Evolutionary conservation across 2,888 invertebrate genomes (phyloP).

Genomic region (Tridacna crocea): DNA sequence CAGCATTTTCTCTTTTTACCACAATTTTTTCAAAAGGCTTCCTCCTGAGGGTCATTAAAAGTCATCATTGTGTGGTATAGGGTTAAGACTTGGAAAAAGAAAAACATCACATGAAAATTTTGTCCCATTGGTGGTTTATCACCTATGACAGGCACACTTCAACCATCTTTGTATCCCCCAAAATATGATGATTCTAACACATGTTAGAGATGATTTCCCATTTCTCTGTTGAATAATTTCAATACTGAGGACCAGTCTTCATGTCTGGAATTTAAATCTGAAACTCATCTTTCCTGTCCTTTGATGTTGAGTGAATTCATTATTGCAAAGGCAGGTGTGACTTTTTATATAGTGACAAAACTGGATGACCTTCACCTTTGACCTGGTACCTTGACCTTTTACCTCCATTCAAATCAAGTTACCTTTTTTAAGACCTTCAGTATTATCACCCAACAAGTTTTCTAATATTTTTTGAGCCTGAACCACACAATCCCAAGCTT

Average conservation of each 20-base stretch:
- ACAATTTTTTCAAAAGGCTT: too few relatives aligned
- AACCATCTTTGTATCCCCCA: background rate
- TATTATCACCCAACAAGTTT: too few relatives aligned
- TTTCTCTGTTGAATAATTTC: constrained; percentile 13
- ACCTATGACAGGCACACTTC: background rate
- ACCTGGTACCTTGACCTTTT: too few relatives aligned
- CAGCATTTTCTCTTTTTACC: too few relatives aligned
- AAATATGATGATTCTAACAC: constrained; percentile 13
- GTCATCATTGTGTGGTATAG: too few relatives aligned
- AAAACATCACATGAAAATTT: background rate
- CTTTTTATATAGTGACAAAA: background rate
- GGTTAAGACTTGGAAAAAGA: too few relatives aligned
- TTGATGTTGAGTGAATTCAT: background rate
- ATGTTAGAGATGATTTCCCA: background rate
- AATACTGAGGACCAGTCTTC: background rate
- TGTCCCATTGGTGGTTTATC: background rate
- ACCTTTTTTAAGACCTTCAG: too few relatives aligned
- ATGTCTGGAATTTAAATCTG: background rate
- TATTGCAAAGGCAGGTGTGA: background rate
- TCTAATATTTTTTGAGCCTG: too few relatives aligned
- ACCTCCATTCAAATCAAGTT: too few relatives aligned
- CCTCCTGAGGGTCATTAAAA: too few relatives aligned
- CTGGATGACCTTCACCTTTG: background rate
- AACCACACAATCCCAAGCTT: too few relatives aligned
- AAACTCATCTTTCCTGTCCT: background rate